Conservation (phyloP, 64 coral and sea anemone genomes). For the Porites australiensis region DNA sequence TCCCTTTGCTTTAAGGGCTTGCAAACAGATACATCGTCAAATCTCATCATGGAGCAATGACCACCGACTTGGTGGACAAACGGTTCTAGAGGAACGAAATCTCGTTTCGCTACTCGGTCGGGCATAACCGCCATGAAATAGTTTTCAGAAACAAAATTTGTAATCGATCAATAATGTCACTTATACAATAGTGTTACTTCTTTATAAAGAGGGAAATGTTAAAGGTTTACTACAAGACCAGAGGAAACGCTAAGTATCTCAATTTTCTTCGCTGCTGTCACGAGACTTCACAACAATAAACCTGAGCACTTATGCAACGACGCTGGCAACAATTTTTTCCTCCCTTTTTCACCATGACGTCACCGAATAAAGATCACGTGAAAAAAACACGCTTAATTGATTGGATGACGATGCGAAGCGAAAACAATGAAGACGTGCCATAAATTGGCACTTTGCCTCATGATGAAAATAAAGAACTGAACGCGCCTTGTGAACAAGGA, state of each 20-base stretch:
- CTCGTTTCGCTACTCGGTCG: conserved; percentile 1
- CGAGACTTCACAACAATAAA: neutral
- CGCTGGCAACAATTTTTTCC: neutral
- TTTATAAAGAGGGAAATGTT: neutral
- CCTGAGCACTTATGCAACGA: neutral
- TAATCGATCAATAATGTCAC: neutral
- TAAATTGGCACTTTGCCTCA: too few relatives aligned
- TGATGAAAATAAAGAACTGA: too few relatives aligned
- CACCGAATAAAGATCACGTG: neutral
- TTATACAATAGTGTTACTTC: neutral
- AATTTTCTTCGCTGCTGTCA: neutral
- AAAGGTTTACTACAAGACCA: neutral
- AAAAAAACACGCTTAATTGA: too few relatives aligned
- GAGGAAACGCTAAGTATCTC: neutral
- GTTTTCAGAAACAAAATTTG: neutral
- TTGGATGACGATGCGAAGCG: too few relatives aligned
- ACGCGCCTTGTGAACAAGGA: neutral
- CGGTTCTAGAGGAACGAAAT: conserved; percentile 86
- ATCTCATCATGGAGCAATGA: conserved; percentile 93
- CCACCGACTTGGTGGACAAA: conserved; percentile 99
- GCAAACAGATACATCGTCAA: conserved; percentile 93
- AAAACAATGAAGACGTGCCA: too few relatives aligned
- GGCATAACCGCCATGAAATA: conserved; percentile 48
- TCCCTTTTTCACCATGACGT: conserved; percentile 1
- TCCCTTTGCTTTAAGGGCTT: conserved; percentile 92